Percentiles rank a stretch among this genome's conserved stretches.
Evolutionary conservation across 1,140 invertebrate species (phyloP).

Genomic region (Ostrea denselamellosa): DNA sequence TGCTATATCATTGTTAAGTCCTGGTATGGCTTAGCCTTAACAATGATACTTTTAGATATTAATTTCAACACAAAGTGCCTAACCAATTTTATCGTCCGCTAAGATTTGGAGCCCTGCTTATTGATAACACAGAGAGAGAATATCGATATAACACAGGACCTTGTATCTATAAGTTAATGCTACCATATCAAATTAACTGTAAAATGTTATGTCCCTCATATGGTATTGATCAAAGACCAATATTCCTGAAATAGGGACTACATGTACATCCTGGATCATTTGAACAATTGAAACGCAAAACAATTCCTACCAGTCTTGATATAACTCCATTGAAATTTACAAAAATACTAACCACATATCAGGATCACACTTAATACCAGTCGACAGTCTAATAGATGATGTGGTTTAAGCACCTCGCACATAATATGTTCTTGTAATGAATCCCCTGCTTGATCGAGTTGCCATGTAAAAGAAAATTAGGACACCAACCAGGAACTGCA

Average conservation of each 20-base stretch:
- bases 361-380: neutral
- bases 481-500: neutral
- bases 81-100: neutral
- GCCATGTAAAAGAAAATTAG: slow-evolving; percentile 42
- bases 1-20: slow-evolving; percentile 28
- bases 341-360: slow-evolving; percentile 18
- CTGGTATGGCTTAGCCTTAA: neutral
- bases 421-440: neutral
- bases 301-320: neutral
- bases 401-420: slow-evolving; percentile 19
- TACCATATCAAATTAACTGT: neutral
- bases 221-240: neutral
- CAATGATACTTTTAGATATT: neutral
- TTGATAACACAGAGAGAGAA: slow-evolving; percentile 17
- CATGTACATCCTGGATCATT: slow-evolving; percentile 15
- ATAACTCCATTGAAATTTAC: neutral
- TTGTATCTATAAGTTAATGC: neutral
- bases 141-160: neutral
- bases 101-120: neutral
- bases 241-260: neutral
- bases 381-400: slow-evolving; percentile 23
- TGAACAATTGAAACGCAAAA: slow-evolving; percentile 3
- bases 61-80: slow-evolving; percentile 1
- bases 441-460: slow-evolving; percentile 4
- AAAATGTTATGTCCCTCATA: slow-evolving; percentile 35